A percentile compares a stretch with the other conserved stretches of the same genome.
These are phyloP conservation scores for Agonopterix arenella DNA, from an alignment of 2,888 invertebrate species.

Conservation along the genomic window DNA sequence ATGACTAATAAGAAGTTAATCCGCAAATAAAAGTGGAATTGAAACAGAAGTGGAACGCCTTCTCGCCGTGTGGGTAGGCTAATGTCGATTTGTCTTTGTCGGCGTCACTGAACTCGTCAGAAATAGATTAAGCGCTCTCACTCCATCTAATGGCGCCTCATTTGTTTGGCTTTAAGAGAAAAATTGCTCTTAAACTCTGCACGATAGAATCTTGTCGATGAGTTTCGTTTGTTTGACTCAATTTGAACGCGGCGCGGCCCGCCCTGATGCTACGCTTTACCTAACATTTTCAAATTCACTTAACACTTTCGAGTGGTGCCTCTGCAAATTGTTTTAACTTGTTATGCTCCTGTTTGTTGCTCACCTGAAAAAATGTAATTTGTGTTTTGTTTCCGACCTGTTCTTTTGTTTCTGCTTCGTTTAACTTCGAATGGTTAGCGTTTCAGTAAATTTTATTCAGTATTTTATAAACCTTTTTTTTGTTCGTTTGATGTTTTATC, in stretches of 20 bases:
- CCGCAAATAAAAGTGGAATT: slow-evolving; percentile 77
- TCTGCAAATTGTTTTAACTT: slow-evolving; percentile 50
- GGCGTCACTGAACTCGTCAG: slow-evolving; percentile 78
- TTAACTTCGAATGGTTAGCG: slow-evolving; percentile 32
- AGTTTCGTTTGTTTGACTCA: slow-evolving; percentile 65
- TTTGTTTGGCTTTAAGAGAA: slow-evolving; percentile 76
- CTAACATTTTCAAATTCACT: slow-evolving; percentile 55
- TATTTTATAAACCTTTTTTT: slow-evolving; percentile 9
- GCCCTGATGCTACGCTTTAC: slow-evolving; percentile 21
- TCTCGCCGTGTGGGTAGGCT: slow-evolving; percentile 74
- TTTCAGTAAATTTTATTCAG: slow-evolving; percentile 28
- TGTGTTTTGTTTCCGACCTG: slow-evolving; percentile 34
- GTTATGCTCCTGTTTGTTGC: slow-evolving; percentile 36
- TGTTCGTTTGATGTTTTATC: slow-evolving; percentile 7
- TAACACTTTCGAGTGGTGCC: slow-evolving; percentile 54
- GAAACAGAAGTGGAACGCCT: slow-evolving; percentile 74
- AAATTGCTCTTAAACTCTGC: slow-evolving; percentile 71
- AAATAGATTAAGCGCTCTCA: slow-evolving; percentile 77
- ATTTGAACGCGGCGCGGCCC: slow-evolving; percentile 36
- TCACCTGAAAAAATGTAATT: slow-evolving; percentile 54
- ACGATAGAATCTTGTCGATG: slow-evolving; percentile 69
- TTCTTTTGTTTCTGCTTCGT: slow-evolving; percentile 35
- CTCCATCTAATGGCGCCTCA: slow-evolving; percentile 76
- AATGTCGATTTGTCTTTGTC: slow-evolving; percentile 77
- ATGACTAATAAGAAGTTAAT: slow-evolving; percentile 77